These are phyloP conservation scores for Cosmia trapezina DNA, from an alignment of 2,888 invertebrate species.

Conservation along the genomic window DNA sequence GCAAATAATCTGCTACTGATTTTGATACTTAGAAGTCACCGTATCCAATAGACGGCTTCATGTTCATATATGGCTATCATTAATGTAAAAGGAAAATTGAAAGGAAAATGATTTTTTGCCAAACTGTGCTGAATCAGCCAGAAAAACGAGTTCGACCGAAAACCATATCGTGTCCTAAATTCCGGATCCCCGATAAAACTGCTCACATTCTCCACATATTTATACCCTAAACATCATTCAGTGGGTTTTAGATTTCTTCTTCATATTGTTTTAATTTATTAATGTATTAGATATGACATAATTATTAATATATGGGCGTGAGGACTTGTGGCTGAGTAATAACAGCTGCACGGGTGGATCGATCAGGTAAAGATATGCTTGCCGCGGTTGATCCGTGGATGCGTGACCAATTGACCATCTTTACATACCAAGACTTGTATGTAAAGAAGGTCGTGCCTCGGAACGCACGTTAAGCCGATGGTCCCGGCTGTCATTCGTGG, in stretches of 20 bases:
- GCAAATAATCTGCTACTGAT: neutral
- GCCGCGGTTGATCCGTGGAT: too few relatives aligned
- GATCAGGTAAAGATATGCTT: too few relatives aligned
- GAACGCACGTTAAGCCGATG: too few relatives aligned
- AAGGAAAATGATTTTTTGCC: constrained; percentile 31
- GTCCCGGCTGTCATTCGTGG: too few relatives aligned
- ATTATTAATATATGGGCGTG: too few relatives aligned
- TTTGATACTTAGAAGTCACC: too few relatives aligned
- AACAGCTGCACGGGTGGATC: too few relatives aligned
- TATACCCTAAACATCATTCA: constrained; percentile 12
- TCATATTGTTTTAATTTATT: constrained; percentile 32
- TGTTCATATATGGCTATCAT: constrained; percentile 26
- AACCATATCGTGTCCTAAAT: constrained; percentile 49
- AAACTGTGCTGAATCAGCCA: constrained; percentile 37
- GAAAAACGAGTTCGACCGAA: constrained; percentile 40
- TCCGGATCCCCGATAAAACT: constrained; percentile 43
- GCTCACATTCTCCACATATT: constrained; percentile 40
- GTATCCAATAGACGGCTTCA: neutral
- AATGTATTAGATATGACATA: neutral
- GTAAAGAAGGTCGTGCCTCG: too few relatives aligned
- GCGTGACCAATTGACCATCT: too few relatives aligned
- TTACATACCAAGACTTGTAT: too few relatives aligned
- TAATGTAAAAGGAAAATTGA: constrained; percentile 38
- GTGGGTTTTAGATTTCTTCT: constrained; percentile 21
- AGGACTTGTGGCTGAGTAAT: too few relatives aligned